Conservation (phyloP, 2,888 invertebrate species). For the Acleris emargana region DNA sequence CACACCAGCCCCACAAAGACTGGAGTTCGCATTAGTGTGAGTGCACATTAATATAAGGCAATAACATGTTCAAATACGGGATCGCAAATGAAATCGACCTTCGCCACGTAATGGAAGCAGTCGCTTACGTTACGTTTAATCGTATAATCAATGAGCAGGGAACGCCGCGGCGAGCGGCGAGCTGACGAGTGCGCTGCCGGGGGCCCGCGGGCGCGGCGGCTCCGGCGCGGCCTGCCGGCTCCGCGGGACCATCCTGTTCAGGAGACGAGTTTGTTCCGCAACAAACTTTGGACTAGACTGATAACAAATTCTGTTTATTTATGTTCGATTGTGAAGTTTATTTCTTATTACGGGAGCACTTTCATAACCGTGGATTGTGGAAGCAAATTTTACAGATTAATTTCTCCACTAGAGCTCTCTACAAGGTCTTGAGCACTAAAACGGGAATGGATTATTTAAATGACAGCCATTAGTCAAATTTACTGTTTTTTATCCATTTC, state of each 20-base stretch:
- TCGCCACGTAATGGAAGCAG: conserved; percentile 52
- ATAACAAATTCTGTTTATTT: conserved; percentile 34
- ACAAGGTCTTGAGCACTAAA: background rate
- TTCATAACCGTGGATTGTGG: no score
- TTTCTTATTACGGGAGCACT: conserved; percentile 24
- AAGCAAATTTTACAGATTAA: conserved; percentile 24
- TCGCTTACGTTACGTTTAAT: conserved; percentile 47
- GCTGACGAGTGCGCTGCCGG: background rate
- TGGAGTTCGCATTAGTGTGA: conserved; percentile 41
- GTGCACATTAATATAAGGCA: conserved; percentile 46
- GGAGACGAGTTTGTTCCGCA: conserved; percentile 20
- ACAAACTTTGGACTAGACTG: conserved; percentile 26
- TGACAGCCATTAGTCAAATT: no score
- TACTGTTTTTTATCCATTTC: no score
- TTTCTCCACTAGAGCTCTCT: conserved; percentile 2
- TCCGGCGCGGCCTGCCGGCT: background rate
- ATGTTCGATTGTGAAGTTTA: conserved; percentile 27
- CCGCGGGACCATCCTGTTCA: no score
- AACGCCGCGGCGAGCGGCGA: conserved; percentile 4
- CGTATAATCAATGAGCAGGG: conserved; percentile 44
- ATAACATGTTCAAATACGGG: conserved; percentile 61
- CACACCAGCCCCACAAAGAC: conserved; percentile 44
- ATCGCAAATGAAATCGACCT: conserved; percentile 75
- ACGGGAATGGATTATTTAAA: no score
- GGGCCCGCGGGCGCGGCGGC: background rate